Evolutionary conservation across 2,888 invertebrate genomes (phyloP), one percentile per base, ranked within the genome.

Genomic region (Dasysyrphus tricinctus): DNA sequence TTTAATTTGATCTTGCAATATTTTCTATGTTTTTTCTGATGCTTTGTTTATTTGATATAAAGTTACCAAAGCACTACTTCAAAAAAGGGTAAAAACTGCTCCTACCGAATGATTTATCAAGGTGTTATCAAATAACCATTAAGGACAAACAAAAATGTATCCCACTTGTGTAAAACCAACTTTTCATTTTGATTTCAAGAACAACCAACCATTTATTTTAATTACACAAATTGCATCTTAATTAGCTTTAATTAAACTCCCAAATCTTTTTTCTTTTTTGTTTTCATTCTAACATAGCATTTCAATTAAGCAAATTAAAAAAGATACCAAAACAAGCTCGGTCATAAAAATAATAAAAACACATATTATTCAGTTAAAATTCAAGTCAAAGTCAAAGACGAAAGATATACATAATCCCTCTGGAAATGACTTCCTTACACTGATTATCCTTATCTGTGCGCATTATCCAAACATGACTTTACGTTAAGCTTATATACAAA

Each of bases 381-480:
- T 24, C 11, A 32, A 32, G 29, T 9, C 29, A 44, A 54, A 63
- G 44, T 3, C 16, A 42, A 56, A 37, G 3, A 42, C 57, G 39
- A 24, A 16, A 24, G n/a, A n/a, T n/a, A 24, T 24, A 32, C 57
- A 63, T 69, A 63, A 79, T 70, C 70, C 65, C 59, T 16, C 59
- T 44, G 47, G 47, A 16, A 70, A 76, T 42, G 72, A 76, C 76
- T 61, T 73, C 73, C 80, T 77, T 77, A 73, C 34, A 63, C 73
- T 63, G 54, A 85, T 69, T 57, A 78, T 80, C 77, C 47, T 85
- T 85, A 80, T 85, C 84, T 76, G n/a, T n/a, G 16, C 19, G 74
- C 80, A 85, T 85, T 85, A 85, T 80, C 85, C 85, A 69, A 80
- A 77, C 77, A 77, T 47, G 69, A 69, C 77, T 77, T 49, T 80